phyloP scores from a whole-genome alignment of 2,113 vertebrate species.

The Neodontobutis hainanensis region DNA sequence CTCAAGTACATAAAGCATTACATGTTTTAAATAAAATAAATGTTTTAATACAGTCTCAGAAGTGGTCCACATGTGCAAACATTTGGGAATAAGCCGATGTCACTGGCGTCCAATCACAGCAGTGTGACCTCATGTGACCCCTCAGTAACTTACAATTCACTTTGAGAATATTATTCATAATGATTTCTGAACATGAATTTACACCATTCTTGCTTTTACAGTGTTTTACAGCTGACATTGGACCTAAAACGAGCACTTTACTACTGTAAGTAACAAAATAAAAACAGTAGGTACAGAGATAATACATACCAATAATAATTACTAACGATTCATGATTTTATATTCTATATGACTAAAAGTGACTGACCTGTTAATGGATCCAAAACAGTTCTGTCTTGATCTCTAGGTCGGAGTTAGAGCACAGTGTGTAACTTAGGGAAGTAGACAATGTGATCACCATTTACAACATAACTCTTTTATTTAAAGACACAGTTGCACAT shows the following conservation, averaged over 20 bases:
- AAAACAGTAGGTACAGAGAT: not conserved
- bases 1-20: not conserved
- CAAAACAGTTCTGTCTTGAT: not conserved
- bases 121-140: not conserved
- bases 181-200: not conserved
- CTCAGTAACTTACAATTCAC: not conserved
- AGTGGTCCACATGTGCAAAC: too few relatives aligned
- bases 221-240: slow-evolving; percentile 14
- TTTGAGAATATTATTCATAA: not conserved
- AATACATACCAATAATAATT: too few relatives aligned
- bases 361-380: slow-evolving; percentile 44
- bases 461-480: slow-evolving; percentile 55
- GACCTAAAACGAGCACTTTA: slow-evolving; percentile 43
- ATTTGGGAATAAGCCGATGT: too few relatives aligned
- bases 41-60: too few relatives aligned
- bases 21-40: too few relatives aligned
- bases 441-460: slow-evolving; percentile 25
- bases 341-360: too few relatives aligned
- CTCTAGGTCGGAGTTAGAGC: slow-evolving; percentile 16
- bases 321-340: too few relatives aligned
- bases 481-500: slow-evolving; percentile 60
- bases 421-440: slow-evolving; percentile 45
- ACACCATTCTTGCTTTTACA: slow-evolving; percentile 3
- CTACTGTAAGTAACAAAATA: not conserved
- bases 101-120: not conserved